These are phyloP conservation scores for Etheostoma cragini DNA, from an alignment of 2,113 vertebrate genomes.

Conservation along the genomic window DNA sequence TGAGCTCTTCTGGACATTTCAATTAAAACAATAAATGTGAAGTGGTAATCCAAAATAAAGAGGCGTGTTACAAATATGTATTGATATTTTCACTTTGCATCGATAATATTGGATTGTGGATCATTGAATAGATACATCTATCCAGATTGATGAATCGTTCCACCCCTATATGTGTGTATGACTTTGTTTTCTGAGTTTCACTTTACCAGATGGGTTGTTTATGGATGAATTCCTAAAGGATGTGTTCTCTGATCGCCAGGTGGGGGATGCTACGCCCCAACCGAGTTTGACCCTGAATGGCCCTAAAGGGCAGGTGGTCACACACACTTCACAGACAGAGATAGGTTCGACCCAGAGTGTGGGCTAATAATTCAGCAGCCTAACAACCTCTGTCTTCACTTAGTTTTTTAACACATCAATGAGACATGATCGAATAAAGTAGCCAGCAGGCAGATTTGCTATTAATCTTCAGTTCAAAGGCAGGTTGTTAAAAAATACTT, in stretches of 20 bases:
- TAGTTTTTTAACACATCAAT: not conserved
- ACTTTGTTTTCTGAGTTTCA: conserved; percentile 14
- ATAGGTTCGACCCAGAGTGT: not conserved
- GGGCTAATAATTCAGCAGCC: not conserved
- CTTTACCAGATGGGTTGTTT: not conserved
- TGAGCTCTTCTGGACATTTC: too few species aligned
- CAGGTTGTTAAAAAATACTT: not conserved
- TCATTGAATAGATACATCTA: too few species aligned
- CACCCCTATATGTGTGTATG: not conserved
- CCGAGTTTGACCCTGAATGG: conserved; percentile 54
- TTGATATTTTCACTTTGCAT: too few species aligned
- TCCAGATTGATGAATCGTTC: too few species aligned
- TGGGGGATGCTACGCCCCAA: conserved; percentile 39
- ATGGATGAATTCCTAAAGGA: conserved; percentile 20
- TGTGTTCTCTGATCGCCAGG: conserved; percentile 32
- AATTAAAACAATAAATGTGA: too few species aligned
- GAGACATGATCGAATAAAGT: not conserved
- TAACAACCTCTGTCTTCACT: not conserved
- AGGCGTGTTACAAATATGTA: too few species aligned
- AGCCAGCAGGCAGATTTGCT: not conserved
- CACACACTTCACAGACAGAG: conserved; percentile 60
- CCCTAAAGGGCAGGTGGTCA: conserved; percentile 54
- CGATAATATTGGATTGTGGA: too few species aligned
- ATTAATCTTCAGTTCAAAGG: conserved; percentile 2
- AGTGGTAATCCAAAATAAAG: too few species aligned